Evolutionary conservation across 2,888 invertebrate species (phyloP), one percentile per base, ranked within the genome.

Genomic region (Orchestes rusci): DNA sequence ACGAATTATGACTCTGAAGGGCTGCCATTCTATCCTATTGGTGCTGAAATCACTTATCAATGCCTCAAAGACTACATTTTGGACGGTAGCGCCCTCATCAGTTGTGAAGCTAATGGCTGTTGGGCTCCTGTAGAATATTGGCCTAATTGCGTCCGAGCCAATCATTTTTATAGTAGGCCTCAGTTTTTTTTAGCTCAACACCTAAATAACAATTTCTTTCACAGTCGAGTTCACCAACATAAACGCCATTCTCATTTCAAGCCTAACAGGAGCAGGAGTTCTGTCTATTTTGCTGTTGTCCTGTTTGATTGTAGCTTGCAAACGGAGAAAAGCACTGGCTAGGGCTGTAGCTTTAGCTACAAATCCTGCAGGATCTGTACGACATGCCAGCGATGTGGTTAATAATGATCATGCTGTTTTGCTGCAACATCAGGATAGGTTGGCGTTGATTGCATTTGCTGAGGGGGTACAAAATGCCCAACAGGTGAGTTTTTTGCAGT

Each of bases 381-480:
- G 59, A 60, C 20, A 19, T 16, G 18, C 36, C 5, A 38, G 45
- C n/a, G 46, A 45, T 8, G 38, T 46, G 5, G 36, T 44, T 4
- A n/a, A n/a, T n/a, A 50, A 50, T 29, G 66, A 66, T 55, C 67
- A 67, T 46, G 63, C 64, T 4, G 59, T 60, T 30, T 57, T 66
- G 18, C 53, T 67, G 29, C 65, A 67, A 30, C 70, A 72, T 58
- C 70, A 70, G n/a, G 74, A 74, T 57, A 59, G 74, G 34, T 61
- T 73, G 54, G 72, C 74, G 20, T 62, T 74, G 47, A 74, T 74
- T 50, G 73, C 74, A 2, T 74, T 71, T 57, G 72, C 73, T 32
- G 72, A 74, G 54, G 71, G 70, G 4, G 63, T 69, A 30, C 69
- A 70, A 53, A 63, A 63, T 42, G n/a, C n/a, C n/a, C 63, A 62